Conservation (phyloP, 2,113 vertebrate species). For the Centropus bengalensis region DNA sequence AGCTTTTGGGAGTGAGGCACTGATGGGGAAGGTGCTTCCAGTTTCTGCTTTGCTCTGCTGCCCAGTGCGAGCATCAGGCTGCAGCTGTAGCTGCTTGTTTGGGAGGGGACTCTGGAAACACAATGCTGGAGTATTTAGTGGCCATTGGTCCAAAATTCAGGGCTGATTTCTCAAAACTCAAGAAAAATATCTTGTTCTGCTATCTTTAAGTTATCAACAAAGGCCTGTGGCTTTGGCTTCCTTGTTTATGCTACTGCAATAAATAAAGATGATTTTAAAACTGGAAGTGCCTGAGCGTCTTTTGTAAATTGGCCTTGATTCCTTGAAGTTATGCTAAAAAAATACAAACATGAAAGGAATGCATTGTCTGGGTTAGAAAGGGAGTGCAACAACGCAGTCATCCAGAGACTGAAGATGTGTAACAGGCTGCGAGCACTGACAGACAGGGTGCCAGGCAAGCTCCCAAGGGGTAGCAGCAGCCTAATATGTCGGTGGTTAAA, state of each 20-base stretch:
- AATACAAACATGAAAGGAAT: not conserved
- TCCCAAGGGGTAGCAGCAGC: not conserved
- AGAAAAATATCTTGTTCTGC: not conserved
- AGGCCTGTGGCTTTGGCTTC: constrained; percentile 11
- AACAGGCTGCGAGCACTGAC: not conserved
- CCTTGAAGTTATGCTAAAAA: not conserved
- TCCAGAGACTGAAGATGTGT: not conserved
- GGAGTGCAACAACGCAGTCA: not conserved
- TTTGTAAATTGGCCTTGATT: not conserved
- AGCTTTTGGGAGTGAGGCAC: not conserved
- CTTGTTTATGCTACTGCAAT: not conserved
- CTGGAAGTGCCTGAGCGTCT: not conserved
- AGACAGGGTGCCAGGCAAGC: not conserved
- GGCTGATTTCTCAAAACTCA: not conserved
- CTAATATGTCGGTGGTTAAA: not conserved
- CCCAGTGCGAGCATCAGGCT: not conserved
- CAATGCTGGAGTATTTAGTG: not conserved
- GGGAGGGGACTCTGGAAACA: not conserved
- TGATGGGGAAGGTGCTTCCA: not conserved
- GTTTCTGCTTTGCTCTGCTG: not conserved
- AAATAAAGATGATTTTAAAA: not conserved
- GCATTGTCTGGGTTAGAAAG: not conserved
- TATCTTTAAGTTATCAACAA: not conserved
- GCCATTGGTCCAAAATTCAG: not conserved
- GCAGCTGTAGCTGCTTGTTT: not conserved